Base-by-base conservation (phyloP, 1,140 invertebrate species). In the Aphidius gifuensis region DNA sequence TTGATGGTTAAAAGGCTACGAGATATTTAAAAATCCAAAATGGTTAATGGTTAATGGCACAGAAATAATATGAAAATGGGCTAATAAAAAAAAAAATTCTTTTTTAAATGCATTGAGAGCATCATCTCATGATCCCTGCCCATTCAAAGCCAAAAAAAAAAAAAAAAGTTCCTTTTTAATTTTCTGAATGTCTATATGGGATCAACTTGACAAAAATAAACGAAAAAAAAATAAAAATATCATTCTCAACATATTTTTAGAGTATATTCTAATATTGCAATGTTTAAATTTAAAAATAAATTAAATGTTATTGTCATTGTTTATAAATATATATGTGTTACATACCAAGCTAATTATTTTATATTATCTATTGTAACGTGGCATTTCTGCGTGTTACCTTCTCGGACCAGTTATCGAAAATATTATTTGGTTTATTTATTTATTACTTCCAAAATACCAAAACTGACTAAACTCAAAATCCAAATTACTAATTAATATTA, bases 171-270 rank as follows among this genome's bases (percentile, higher is more conserved):
- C 3, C 3, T 23, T 23, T 23, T 23, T 23, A 2, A 2, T 23
- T 23, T 23, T 2, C 3, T 23, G 66, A 60, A 64, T 71, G 72
- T 71, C 72, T 79, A 76, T 65, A 71, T 74, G 77, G 77, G 77
- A 78, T 74, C 77, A 78, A 78, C 73, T 69, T 75, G 69, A 74
- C 67, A 21, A 8, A 49, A 49, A n/a, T 11, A 2, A 43, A 55
- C 3, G 1, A 55, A 55, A 42, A 54, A 32, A n/a, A n/a, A n/a
- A n/a, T n/a, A n/a, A n/a, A n/a, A 70, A 76, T 76, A 79, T 79
- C 75, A 78, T 76, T 70, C 70, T 71, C 68, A 74, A 76, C 72
- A 79, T 78, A 78, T 78, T 79, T 79, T 79, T 79, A 74, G 75
- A 77, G 54, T 71, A 71, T 76, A 75, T 79, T 77, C 70, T 72